Evolutionary conservation across 2,797 vertebrate genomes (phyloP), one percentile per base, ranked within the genome.

Genomic region (Xiphorhynchus erythropygius): DNA sequence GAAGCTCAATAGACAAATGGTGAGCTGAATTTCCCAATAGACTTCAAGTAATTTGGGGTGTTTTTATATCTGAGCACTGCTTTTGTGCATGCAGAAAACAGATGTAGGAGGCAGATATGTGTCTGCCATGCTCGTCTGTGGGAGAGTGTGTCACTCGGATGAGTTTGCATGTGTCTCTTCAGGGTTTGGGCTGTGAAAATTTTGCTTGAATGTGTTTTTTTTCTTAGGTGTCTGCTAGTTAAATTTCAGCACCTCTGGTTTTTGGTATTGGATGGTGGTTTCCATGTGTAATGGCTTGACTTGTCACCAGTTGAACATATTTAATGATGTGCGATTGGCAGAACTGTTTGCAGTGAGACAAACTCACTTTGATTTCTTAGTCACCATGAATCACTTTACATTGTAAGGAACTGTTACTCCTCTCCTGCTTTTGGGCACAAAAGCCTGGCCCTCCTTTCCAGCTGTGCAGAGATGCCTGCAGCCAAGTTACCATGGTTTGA

Each of bases 51-150:
- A 75, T 39, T 49, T 21, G 33, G 37, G n/a, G 12, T 77, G 44
- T 11, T n/a, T 94, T 84, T 88, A 9, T 84, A 4, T 76, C 41
- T 14, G 30, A 71, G 75, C 0, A 0, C 53, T 46, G 71, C 56
- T 80, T 89, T 70, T 87, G 60, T 76, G 56, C 59, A 5, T 18
- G 53, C 60, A 62, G 79, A 55, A 79, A 19, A 56, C 57, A 67
- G 60, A 67, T 79, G 86, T 87, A 52, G 88, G 85, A 93, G 91
- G 78, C 68, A 56, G 75, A 60, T 89, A 27, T 35, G 65, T 85
- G 87, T 94, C 89, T 95, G 87, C 93, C 71, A 25, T 84, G 74
- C 64, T 90, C 4, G 0, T 70, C 78, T 89, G 89, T 89, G 87
- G 87, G 87, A 88, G 85, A 75, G 64, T 27, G 79, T 87, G 39